phyloP scores from a whole-genome alignment of 2,797 vertebrate species.

The Phrynocephalus vlangalii region DNA sequence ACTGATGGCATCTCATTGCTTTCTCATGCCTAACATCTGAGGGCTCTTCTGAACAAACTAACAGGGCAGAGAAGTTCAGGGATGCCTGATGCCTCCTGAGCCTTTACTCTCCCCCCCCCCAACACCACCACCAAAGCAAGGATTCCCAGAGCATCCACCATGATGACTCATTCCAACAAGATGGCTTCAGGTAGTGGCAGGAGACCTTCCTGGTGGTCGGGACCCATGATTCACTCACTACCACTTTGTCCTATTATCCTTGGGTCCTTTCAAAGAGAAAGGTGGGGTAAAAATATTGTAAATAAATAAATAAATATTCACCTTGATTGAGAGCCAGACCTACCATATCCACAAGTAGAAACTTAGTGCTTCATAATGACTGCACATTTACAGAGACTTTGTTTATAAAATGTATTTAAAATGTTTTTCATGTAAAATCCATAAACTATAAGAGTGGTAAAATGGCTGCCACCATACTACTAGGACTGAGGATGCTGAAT shows the following conservation, averaged over 20 bases:
- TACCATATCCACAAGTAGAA: too few relatives aligned
- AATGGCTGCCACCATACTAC: not conserved
- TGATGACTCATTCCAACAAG: not conserved
- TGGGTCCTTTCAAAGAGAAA: not conserved
- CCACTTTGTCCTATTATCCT: not conserved
- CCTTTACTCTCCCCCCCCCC: not conserved
- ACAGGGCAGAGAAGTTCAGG: not conserved
- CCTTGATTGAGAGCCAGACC: too few relatives aligned
- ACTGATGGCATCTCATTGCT: not conserved
- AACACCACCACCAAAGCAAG: not conserved
- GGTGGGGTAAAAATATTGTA: too few relatives aligned
- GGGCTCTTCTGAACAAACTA: too few relatives aligned
- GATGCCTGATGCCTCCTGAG: not conserved
- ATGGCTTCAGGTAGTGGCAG: not conserved
- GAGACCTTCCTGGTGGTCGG: not conserved
- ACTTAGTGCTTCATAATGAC: conserved; percentile 8
- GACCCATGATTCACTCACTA: not conserved
- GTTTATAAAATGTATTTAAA: not conserved
- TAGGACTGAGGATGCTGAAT: not conserved
- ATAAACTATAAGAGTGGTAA: not conserved
- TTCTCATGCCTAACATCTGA: not conserved
- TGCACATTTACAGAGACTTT: not conserved
- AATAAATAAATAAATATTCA: too few relatives aligned
- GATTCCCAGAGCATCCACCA: not conserved
- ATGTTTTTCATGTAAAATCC: not conserved